These are phyloP conservation scores for Drosophila lacteicornis DNA, from an alignment of 1,140 invertebrate species.

Conservation along the genomic window DNA sequence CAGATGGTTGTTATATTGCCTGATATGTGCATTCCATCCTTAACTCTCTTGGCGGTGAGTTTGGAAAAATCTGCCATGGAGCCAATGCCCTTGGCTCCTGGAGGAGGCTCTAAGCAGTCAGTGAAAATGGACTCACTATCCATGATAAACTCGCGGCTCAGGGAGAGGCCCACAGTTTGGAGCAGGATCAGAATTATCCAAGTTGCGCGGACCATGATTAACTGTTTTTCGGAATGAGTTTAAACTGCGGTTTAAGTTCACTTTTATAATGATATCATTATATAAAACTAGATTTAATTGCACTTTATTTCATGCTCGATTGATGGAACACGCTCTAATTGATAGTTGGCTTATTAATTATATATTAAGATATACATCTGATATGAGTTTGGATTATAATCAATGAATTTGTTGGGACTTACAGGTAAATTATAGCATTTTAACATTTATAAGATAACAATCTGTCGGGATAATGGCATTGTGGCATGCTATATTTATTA, in stretches of 20 bases:
- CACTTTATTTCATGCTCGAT: not conserved
- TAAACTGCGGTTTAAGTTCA: too few relatives aligned
- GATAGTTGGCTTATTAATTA: not conserved
- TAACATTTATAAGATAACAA: not conserved
- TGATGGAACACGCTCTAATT: not conserved
- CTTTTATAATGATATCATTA: not conserved
- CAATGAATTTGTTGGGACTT: not conserved
- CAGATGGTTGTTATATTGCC: not conserved
- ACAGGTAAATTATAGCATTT: too few relatives aligned
- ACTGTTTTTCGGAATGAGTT: not conserved
- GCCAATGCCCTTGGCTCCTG: not conserved
- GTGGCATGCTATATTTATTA: not conserved
- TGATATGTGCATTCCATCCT: not conserved
- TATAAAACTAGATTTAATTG: not conserved
- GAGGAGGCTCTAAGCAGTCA: not conserved
- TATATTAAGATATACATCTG: not conserved
- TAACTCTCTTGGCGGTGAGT: not conserved
- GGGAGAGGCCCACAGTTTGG: not conserved
- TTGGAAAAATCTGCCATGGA: not conserved
- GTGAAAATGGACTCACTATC: not conserved
- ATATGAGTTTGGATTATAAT: not conserved
- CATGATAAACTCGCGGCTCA: not conserved
- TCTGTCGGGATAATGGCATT: not conserved
- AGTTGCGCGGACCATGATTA: not conserved
- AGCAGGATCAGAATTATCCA: constrained; percentile 7